These are phyloP conservation scores for Heterohyrax brucei DNA, from an alignment of 2,797 vertebrate genomes.

Conservation along the genomic window DNA sequence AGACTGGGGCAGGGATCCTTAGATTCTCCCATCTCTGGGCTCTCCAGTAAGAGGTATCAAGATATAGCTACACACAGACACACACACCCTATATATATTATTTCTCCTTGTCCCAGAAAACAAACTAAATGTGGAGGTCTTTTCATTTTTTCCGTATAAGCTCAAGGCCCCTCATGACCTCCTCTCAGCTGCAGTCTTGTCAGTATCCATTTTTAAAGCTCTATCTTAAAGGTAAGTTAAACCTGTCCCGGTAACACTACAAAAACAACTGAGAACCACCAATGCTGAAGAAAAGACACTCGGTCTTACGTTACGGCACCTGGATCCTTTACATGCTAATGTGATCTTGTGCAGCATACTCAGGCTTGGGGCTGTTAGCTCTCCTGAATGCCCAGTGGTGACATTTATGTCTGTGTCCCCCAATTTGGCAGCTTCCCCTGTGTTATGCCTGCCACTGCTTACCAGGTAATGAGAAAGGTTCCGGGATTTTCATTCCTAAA, in stretches of 20 bases:
- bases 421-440: background rate
- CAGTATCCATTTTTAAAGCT: background rate
- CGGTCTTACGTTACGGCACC: background rate
- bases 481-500: constrained; percentile 68
- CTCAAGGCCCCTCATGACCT: background rate
- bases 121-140: background rate
- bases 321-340: background rate
- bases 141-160: background rate
- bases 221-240: background rate
- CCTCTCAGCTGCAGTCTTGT: background rate
- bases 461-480: constrained; percentile 62
- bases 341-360: background rate
- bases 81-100: background rate
- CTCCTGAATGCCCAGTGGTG: background rate
- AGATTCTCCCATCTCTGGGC: background rate
- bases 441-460: background rate
- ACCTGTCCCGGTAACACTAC: background rate
- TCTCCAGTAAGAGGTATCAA: background rate
- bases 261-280: background rate
- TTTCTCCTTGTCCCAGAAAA: constrained; percentile 10
- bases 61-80: background rate
- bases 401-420: background rate
- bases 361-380: background rate
- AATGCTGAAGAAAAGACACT: background rate
- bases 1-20: background rate